Evolutionary conservation across 2,888 invertebrate species (phyloP).

Genomic region (Myopa tessellatipennis): DNA sequence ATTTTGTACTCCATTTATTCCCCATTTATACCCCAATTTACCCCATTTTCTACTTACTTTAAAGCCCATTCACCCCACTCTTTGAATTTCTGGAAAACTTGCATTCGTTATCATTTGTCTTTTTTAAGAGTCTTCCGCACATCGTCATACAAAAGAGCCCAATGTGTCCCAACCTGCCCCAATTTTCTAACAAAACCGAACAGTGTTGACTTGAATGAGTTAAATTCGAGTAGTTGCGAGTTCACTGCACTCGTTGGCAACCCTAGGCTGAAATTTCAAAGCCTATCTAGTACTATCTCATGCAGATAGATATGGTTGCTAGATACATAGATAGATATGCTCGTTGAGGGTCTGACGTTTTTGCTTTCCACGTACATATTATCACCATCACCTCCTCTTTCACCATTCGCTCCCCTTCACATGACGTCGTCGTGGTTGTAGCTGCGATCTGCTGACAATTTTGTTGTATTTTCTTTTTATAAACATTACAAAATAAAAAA

Average conservation of each 20-base stretch:
- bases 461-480: background rate
- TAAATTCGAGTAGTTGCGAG: background rate
- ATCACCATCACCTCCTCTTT: background rate
- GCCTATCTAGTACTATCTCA: background rate
- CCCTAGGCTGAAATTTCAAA: background rate
- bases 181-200: no score
- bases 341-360: background rate
- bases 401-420: background rate
- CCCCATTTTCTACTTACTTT: no score
- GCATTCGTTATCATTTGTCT: no score
- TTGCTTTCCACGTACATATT: background rate
- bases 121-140: no score
- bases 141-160: no score
- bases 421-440: background rate
- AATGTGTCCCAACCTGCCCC: no score
- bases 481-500: background rate
- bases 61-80: no score
- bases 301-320: background rate
- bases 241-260: slow-evolving; percentile 5
- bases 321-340: background rate
- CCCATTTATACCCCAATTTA: no score
- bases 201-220: no score
- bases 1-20: no score
- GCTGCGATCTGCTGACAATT: background rate
- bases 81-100: no score